Percentiles rank a stretch among this genome's conserved stretches.
Evolutionary conservation across 30 jellyfish, hydroid and myxozoan genomes (phyloP).

Genomic region (Haliclystus octoradiatus): DNA sequence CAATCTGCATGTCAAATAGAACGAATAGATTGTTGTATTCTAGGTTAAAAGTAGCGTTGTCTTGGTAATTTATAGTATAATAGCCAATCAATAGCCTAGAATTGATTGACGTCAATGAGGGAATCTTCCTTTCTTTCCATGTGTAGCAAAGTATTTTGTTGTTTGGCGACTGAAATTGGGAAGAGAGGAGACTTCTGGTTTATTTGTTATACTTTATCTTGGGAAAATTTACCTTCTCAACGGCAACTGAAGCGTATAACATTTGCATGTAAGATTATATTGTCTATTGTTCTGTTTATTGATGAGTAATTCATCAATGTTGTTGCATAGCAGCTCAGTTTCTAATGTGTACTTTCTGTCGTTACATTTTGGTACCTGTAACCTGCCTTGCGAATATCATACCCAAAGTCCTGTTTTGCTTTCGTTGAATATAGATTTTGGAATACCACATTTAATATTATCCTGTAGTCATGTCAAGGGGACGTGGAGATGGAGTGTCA

Average conservation of each 20-base stretch:
- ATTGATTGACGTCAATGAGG: neutral
- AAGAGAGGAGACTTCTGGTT: too few relatives aligned
- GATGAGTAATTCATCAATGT: too few relatives aligned
- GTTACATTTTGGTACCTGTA: too few relatives aligned
- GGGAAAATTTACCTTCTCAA: neutral
- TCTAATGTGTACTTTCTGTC: too few relatives aligned
- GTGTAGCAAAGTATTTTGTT: slow-evolving; percentile 1
- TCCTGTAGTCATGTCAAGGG: neutral
- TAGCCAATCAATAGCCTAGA: neutral
- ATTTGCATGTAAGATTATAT: neutral
- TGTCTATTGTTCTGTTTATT: neutral
- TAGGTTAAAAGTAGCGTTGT: neutral
- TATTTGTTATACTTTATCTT: neutral
- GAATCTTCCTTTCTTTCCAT: neutral
- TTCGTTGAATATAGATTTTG: neutral
- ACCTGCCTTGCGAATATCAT: too few relatives aligned
- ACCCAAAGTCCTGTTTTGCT: too few relatives aligned
- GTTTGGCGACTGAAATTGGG: neutral
- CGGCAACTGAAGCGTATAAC: neutral
- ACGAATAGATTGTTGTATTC: too few relatives aligned
- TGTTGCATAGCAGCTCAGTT: too few relatives aligned
- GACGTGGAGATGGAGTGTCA: neutral
- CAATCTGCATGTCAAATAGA: neutral
- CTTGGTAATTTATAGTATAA: neutral
- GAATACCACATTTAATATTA: neutral